These are phyloP conservation scores for Rhineura floridana DNA, from an alignment of 2,113 vertebrate species.

Conservation along the genomic window DNA sequence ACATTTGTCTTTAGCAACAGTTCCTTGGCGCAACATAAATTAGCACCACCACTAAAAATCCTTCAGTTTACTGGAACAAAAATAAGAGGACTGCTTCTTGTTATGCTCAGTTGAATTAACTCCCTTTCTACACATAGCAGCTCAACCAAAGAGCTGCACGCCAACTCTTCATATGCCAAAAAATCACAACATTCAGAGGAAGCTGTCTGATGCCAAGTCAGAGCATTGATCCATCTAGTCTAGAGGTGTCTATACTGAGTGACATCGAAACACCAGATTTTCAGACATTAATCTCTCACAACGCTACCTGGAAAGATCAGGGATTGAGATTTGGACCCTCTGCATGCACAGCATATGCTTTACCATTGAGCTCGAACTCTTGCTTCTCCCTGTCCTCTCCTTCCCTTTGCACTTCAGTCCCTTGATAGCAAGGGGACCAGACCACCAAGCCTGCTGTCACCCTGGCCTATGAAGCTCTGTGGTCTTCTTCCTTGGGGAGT, in stretches of 20 bases:
- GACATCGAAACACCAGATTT: background rate
- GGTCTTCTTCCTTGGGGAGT: background rate
- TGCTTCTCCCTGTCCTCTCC: background rate
- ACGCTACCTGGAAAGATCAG: background rate
- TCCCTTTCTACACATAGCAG: background rate
- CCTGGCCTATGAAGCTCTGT: background rate
- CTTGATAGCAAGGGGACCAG: background rate
- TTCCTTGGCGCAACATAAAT: slow-evolving; percentile 18
- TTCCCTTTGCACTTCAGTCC: background rate
- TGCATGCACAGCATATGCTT: background rate
- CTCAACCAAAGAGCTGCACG: background rate
- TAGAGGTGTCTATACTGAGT: background rate
- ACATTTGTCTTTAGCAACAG: slow-evolving; percentile 7
- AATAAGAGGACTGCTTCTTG: background rate
- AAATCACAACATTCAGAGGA: background rate
- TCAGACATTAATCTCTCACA: background rate
- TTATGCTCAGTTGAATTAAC: background rate
- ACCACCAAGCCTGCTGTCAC: too few relatives aligned
- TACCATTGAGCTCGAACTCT: background rate
- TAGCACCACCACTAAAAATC: slow-evolving; percentile 3
- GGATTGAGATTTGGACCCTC: background rate
- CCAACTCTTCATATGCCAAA: background rate
- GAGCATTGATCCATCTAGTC: background rate
- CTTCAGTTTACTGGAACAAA: background rate
- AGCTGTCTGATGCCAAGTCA: background rate